A percentile compares a stretch with the other conserved stretches of the same genome.
Conservation (phyloP, 2,888 invertebrate species). For the Scaptomyza parva region DNA sequence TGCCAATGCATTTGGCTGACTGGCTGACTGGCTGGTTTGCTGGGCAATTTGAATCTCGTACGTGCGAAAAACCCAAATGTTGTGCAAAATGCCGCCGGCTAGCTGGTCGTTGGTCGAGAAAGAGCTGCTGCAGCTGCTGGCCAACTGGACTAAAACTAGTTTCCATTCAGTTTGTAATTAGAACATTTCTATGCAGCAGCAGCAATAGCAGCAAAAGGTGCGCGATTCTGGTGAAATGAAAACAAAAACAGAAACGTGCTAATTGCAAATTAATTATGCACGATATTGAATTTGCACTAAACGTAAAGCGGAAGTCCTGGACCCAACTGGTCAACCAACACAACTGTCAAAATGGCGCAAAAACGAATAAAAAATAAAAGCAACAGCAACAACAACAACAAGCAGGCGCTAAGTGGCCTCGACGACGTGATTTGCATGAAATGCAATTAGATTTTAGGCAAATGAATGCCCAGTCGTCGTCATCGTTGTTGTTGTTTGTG, state of each 20-base stretch:
- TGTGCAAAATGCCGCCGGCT: slow-evolving; percentile 61
- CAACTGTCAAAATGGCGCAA: slow-evolving; percentile 34
- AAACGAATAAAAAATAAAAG: too few relatives aligned
- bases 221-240: slow-evolving; percentile 59
- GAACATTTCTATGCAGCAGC: slow-evolving; percentile 69
- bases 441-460: slow-evolving; percentile 70
- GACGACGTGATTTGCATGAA: slow-evolving; percentile 77
- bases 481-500: slow-evolving; percentile 40
- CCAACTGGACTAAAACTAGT: slow-evolving; percentile 50
- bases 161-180: slow-evolving; percentile 74
- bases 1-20: slow-evolving; percentile 71
- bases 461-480: slow-evolving; percentile 34
- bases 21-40: slow-evolving; percentile 1
- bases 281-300: slow-evolving; percentile 83
- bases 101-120: slow-evolving; percentile 27
- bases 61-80: slow-evolving; percentile 59
- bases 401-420: slow-evolving; percentile 38
- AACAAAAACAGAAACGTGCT: slow-evolving; percentile 83
- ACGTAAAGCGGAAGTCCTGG: slow-evolving; percentile 57
- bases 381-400: background rate
- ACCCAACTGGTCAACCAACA: slow-evolving; percentile 4
- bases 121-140: slow-evolving; percentile 6
- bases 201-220: too few relatives aligned
- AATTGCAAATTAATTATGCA: slow-evolving; percentile 85
- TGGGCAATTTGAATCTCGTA: slow-evolving; percentile 21